Conservation (phyloP, 2,113 vertebrate genomes). For the Bubo bubo region DNA sequence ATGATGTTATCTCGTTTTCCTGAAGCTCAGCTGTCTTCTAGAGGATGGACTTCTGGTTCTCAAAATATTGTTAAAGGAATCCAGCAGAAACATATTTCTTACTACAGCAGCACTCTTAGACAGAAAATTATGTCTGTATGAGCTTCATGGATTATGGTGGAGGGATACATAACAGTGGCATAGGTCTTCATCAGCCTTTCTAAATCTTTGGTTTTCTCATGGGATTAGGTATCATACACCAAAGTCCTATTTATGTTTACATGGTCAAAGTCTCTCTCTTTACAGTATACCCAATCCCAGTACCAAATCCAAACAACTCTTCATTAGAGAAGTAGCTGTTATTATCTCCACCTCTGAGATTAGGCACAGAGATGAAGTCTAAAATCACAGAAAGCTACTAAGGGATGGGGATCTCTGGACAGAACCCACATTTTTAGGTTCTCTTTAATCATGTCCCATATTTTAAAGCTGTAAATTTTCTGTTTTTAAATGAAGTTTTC, state of each 20-base stretch:
- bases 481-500: neutral
- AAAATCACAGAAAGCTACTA: neutral
- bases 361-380: neutral
- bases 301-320: neutral
- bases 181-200: neutral
- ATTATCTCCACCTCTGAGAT: neutral
- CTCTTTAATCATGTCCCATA: neutral
- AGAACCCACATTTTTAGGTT: neutral
- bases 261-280: neutral
- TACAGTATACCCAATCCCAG: neutral
- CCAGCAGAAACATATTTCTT: neutral
- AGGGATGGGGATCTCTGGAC: neutral
- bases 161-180: neutral
- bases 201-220: neutral
- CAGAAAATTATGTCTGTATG: accelerated
- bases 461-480: neutral
- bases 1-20: neutral
- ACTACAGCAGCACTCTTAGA: neutral
- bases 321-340: neutral
- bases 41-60: neutral
- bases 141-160: neutral
- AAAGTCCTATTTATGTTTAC: neutral
- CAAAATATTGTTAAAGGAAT: neutral
- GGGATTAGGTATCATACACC: neutral
- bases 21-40: neutral